These are phyloP conservation scores for Megamerina dolium DNA, from an alignment of 2,888 invertebrate genomes.

Conservation along the genomic window DNA sequence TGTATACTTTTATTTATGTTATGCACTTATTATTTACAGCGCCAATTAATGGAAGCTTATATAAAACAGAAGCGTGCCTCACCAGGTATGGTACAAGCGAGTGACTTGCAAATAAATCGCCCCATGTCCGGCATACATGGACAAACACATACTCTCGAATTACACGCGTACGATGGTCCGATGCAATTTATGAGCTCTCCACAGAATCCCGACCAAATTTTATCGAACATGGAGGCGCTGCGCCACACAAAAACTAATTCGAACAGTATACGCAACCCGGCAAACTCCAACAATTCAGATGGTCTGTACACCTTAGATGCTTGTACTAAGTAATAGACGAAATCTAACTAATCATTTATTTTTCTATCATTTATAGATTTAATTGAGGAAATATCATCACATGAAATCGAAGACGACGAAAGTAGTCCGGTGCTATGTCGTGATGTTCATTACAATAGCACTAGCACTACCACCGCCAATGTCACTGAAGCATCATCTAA, in stretches of 20 bases:
- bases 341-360: neutral
- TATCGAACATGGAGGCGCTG: conserved; percentile 39
- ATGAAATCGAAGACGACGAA: conserved; percentile 58
- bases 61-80: conserved; percentile 81
- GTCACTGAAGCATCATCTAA: conserved; percentile 21
- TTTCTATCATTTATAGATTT: conserved; percentile 27
- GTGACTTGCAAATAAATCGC: conserved; percentile 68
- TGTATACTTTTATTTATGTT: too few relatives aligned
- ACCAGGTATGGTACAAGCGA: conserved; percentile 80
- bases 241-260: conserved; percentile 29
- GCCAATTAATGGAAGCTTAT: conserved; percentile 82
- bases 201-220: conserved; percentile 74
- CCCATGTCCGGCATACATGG: conserved; percentile 69
- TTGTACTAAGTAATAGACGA: too few relatives aligned
- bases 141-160: conserved; percentile 50
- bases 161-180: conserved; percentile 70
- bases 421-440: conserved; percentile 52
- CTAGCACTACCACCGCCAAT: conserved; percentile 40
- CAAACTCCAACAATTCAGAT: too few relatives aligned
- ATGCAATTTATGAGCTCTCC: conserved; percentile 78
- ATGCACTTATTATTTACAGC: conserved; percentile 57
- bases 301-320: too few relatives aligned
- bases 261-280: conserved; percentile 6
- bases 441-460: conserved; percentile 12
- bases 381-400: conserved; percentile 46